These are phyloP conservation scores for Harpalus rubripes DNA, from an alignment of 2,888 invertebrate species.

Conservation along the genomic window DNA sequence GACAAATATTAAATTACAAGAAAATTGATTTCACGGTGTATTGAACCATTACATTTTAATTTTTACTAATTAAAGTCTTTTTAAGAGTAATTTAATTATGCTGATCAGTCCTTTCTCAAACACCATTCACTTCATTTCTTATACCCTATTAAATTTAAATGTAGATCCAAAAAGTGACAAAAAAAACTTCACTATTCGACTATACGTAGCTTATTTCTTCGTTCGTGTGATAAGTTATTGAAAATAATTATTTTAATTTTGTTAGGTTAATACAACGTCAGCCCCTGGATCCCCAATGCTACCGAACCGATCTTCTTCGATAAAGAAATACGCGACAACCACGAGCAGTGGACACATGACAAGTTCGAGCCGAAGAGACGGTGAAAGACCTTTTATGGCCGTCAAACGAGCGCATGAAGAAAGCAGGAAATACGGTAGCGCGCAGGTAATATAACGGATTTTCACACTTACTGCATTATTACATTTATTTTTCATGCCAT, in stretches of 20 bases:
- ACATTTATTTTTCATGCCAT: not conserved
- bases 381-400: slow-evolving; percentile 83
- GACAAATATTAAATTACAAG: no score
- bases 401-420: slow-evolving; percentile 81
- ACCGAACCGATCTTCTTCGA: slow-evolving; percentile 78
- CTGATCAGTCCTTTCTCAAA: no score
- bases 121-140: not conserved
- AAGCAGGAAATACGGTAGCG: slow-evolving; percentile 71
- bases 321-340: slow-evolving; percentile 75
- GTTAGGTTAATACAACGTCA: slow-evolving; percentile 70
- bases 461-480: slow-evolving; percentile 22
- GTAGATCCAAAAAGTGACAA: no score
- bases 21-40: no score
- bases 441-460: slow-evolving; percentile 72
- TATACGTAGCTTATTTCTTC: no score
- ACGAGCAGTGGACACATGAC: slow-evolving; percentile 74
- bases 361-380: slow-evolving; percentile 77
- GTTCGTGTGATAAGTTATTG: not conserved
- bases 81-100: no score
- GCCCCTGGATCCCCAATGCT: slow-evolving; percentile 79
- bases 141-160: no score
- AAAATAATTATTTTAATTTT: not conserved
- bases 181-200: no score
- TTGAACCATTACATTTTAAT: no score
- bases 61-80: no score